phyloP scores from a whole-genome alignment of 2,888 invertebrate species.

The Himalopsyche anomala region DNA sequence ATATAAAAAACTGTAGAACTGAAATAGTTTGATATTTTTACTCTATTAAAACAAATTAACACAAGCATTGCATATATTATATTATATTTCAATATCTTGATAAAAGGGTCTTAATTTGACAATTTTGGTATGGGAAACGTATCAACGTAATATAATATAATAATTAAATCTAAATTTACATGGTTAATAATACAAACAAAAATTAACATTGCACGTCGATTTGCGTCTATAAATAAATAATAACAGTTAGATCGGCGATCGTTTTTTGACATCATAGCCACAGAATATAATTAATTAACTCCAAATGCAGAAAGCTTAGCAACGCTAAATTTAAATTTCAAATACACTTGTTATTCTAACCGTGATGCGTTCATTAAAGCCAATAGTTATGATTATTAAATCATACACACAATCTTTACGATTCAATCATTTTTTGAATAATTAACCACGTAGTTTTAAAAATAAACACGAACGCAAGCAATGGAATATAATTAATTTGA shows the following conservation, averaged over 20 bases:
- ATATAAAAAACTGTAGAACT: no score
- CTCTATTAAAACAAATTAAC: no score
- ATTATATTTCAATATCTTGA: no score
- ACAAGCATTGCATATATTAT: no score
- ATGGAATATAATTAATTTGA: not conserved
- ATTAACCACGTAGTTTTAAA: not conserved
- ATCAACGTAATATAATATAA: no score
- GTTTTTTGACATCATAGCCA: not conserved
- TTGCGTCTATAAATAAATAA: no score
- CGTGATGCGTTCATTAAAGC: not conserved
- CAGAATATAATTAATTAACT: not conserved
- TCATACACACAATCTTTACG: not conserved
- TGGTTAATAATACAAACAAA: no score
- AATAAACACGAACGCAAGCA: not conserved
- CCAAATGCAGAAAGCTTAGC: constrained; percentile 8
- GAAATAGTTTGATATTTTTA: no score
- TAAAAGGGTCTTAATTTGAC: no score
- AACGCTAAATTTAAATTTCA: not conserved
- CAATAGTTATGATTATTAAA: not conserved
- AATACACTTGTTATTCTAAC: not conserved
- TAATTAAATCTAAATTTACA: no score
- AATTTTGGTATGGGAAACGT: no score
- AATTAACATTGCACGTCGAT: no score
- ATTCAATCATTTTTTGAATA: constrained; percentile 1
- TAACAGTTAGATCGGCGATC: not conserved